Evolutionary conservation across 2,888 invertebrate species (phyloP), one percentile per base, ranked within the genome.

Genomic region (Archips crataeganus): DNA sequence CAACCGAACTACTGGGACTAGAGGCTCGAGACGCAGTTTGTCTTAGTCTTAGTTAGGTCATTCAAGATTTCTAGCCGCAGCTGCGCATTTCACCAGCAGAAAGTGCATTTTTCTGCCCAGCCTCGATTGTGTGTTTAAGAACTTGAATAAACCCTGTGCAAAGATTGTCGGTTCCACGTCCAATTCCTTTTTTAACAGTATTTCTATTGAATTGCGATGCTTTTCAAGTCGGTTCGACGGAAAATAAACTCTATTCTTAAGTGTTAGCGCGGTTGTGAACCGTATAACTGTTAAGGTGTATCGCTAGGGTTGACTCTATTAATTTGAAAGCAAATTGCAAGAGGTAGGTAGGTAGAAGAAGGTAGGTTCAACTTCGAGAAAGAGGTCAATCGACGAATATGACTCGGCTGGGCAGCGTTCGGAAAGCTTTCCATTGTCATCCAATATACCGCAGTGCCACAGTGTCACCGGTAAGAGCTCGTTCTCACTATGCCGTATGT

Each of bases 141-240:
- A 71, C 71, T 71, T 54, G 62, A 63, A 68, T 73, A 73, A 68
- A 73, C 73, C 68, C 66, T 45, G 60, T 66, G 65, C 68, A 73
- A 73, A 73, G 73, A 63, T 63, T 63, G 68, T 42, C 54, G 9
- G 54, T 49, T 9, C 61, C 8, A 47, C 62, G 73, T 73, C 68
- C 68, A 59, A 73, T 63, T 68, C 61, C 73, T 49, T 68, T 72
- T 73, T 63, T 49, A 59, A 63, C 63, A 73, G 59, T 57, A 64
- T 73, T 62, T 68, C 67, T 54, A 42, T 45, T 66, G 63, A 39
- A 63, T 63, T 68, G 57, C 63, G 49, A 51, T 47, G 60, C 59
- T 71, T 71, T 39, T 23, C n/a, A n/a, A 39, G 47, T 57, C 49
- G 57, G 36, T 45, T 36, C 32, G 42, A 15, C 2, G 15, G 45